Evolutionary conservation across 2,113 vertebrate species (phyloP), one percentile per base, ranked within the genome.

Genomic region (western clawed frog (Xenopus tropicalis)): DNA sequence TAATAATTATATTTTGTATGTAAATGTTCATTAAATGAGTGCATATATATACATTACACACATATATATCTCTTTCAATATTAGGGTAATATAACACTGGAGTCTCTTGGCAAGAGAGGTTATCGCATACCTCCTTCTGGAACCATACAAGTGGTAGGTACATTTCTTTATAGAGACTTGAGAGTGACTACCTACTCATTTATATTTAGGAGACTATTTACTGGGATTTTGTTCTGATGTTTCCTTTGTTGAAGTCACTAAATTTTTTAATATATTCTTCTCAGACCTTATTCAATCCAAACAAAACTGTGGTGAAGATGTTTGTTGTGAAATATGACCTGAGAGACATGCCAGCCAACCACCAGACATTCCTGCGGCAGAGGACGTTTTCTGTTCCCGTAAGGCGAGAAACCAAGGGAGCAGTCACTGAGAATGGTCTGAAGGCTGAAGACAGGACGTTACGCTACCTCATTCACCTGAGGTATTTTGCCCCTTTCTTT

Each of bases 281-380:
- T 71, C 83, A 99, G 97, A 99, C 97, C 96, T 98, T 99, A 98
- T 99, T 99, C 85, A 99, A 99, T 85, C 97, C 97, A 80, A 99
- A 98, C 90, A 98, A 98, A 92, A 98, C 97, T 69, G 97, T 99
- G 90, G 97, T 99, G 85, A 99, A 99, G 91, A 99, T 99, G 97
- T 99, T 99, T 92, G 97, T 99, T 85, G 97, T 99, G 89, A 93
- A 95, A 87, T 99, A 98, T 78, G 94, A 98, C 85, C 88, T 99
- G 81, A 90, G 96, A 89, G 91, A 91, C 80, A 97, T 99, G 97
- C 96, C 97, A 86, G 93, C 97, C 80, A 94, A 95, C 90, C 94
- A 99, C 88, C 97, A 99, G 89, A 99, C 97, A 90, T 99, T 99
- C 93, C 91, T 99, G 76, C 92, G 97, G 79, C 97, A 99, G 90